Percentiles rank a stretch among this genome's conserved stretches.
Conservation (phyloP, 2,888 invertebrate species). For the Eupithecia dodoneata region DNA sequence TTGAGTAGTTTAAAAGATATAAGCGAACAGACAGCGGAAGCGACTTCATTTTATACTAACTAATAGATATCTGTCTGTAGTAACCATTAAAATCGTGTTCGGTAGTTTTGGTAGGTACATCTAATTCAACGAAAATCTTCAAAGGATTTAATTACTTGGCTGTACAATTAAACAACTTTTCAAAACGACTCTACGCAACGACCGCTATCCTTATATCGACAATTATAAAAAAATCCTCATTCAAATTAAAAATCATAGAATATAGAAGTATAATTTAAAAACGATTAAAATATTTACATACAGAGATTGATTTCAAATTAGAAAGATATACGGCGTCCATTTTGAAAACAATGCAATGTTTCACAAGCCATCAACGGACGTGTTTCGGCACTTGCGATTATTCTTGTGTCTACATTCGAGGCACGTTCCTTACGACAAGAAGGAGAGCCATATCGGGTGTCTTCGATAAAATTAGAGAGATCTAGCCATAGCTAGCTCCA, state of each 20-base stretch:
- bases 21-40: too few relatives aligned
- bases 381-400: constrained; percentile 57
- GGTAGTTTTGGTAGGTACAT: background rate
- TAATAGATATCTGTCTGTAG: background rate
- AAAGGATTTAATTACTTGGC: background rate
- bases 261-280: background rate
- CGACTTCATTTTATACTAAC: too few relatives aligned
- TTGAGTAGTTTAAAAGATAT: too few relatives aligned
- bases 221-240: background rate
- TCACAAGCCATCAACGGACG: constrained; percentile 56
- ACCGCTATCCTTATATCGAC: background rate
- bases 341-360: constrained; percentile 45
- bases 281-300: background rate
- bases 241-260: background rate
- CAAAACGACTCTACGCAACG: background rate
- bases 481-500: background rate
- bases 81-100: background rate
- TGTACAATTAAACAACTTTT: background rate
- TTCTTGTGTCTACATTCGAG: constrained; percentile 51
- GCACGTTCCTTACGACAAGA: constrained; percentile 67
- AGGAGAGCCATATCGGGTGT: constrained; percentile 59
- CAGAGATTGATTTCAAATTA: constrained; percentile 1
- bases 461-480: constrained; percentile 37
- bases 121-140: background rate
- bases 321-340: constrained; percentile 20